Base-by-base conservation (phyloP, 2,888 invertebrate species). In the Antheraea assamensis region DNA sequence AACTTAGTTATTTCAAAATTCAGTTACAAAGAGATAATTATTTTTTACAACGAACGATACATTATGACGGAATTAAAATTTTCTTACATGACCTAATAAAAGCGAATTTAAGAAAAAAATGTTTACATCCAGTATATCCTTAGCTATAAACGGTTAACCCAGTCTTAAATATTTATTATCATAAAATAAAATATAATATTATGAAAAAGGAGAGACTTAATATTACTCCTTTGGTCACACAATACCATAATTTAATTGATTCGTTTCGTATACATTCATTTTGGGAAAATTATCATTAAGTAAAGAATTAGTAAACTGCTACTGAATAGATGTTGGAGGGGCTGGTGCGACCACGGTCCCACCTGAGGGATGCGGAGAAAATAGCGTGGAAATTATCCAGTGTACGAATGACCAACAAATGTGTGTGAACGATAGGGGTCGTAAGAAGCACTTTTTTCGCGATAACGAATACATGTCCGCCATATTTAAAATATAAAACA, bases 251-350 rank as follows among this genome's bases (percentile, higher is more conserved):
- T 70, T 71, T 80, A 78, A 78, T 80, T 79, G 78, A 82, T 82
- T 70, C 74, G 74, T 76, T 74, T 83, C 84, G 83, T 85, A 84
- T 85, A 85, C 83, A 79, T 80, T 52, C 73, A 73, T 64, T 74
- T 70, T 72, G 70, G 70, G 72, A 31, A 68, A 61, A 64, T 64
- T 64, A 64, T 30, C 61, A 64, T 30, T 4, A 64, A 64, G 4
- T 17, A 30, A 64, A 58, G 24, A 58, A 52, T 4, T 2, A n/a
- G n/a, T n/a, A n/a, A n/a, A n/a, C n/a, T n/a, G n/a, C n/a, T n/a
- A n/a, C n/a, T n/a, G n/a, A n/a, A n/a, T n/a, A n/a, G n/a, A n/a
- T n/a, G n/a, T n/a, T n/a, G n/a, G n/a, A n/a, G n/a, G n/a, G n/a
- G n/a, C n/a, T n/a, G n/a, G n/a, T n/a, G n/a, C n/a, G n/a, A n/a